Evolutionary conservation across 2,888 invertebrate species (phyloP), one percentile per base, ranked within the genome.

Genomic region (Hyposoter dolosus): DNA sequence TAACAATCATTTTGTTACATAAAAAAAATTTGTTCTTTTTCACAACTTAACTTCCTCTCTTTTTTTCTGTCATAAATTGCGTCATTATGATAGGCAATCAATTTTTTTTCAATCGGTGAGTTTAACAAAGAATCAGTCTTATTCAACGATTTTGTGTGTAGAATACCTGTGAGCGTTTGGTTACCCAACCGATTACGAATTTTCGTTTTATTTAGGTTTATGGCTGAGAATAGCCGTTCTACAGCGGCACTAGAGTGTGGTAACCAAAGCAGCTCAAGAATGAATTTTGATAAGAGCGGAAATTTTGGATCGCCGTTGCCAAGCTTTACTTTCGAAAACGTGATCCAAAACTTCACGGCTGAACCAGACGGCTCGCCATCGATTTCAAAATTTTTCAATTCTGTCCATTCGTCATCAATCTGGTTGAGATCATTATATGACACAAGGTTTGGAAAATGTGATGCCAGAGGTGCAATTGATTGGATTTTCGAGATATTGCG

Each of bases 391-490:
- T 65, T 65, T 65, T 35, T 65, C n/a, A 65, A 17, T 35, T 65
- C 65, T 40, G 35, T 65, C 65, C 65, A 65, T 35, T 65, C 63
- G 17, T 32, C 65, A 9, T 75, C 82, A 10, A 82, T 65, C 1
- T n/a, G 5, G 23, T 82, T 82, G n/a, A 82, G 63, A 6, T 66
- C 65, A 40, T 66, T 35, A 28, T 75, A 65, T 1, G 32, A 45
- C 2, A 81, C 35, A 1, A 75, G 74, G 23, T 82, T 82, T 10
- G 75, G 82, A 75, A 75, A 82, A 19, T 40, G 72, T 28, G 72
- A 45, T 0, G 53, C 75, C 1, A 82, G 66, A 23, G 82, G 71
- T 65, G 82, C 82, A 82, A 82, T 66, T 1, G 66, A 82, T 19
- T 66, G 45, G 3, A 28, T 9, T 1, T 23, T 56, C 12, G 19